A percentile compares a stretch with the other conserved stretches of the same genome.
Evolutionary conservation across 2,113 vertebrate genomes (phyloP).

Genomic region (Platysteira castanea): DNA sequence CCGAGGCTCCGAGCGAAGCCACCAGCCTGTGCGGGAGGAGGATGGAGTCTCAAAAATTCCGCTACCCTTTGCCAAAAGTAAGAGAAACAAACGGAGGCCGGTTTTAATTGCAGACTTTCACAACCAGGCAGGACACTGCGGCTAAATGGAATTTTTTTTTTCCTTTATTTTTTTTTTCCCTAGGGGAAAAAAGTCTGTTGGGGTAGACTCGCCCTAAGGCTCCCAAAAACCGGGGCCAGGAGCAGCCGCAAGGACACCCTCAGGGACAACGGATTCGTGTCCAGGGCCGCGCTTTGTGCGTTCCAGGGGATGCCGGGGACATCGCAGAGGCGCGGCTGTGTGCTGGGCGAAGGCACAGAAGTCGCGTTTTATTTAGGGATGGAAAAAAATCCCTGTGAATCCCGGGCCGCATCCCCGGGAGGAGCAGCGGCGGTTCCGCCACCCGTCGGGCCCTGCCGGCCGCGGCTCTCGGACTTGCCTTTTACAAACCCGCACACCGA

Average conservation of each 20-base stretch:
- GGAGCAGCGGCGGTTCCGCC: neutral
- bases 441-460: neutral
- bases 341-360: accelerated
- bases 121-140: neutral
- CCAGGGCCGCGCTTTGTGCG: neutral
- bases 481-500: neutral
- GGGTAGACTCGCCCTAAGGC: neutral
- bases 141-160: neutral
- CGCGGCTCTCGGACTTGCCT: neutral
- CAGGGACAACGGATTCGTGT: accelerated
- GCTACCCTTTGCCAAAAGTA: neutral
- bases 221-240: neutral
- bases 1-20: neutral
- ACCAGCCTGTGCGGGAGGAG: neutral
- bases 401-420: neutral
- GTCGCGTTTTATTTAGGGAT: neutral
- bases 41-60: neutral
- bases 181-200: neutral
- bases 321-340: neutral
- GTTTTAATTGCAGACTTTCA: neutral
- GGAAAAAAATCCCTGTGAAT: neutral
- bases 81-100: neutral
- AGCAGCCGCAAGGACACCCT: neutral
- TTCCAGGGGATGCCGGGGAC: neutral
- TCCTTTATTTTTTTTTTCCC: neutral